Base-by-base conservation (phyloP, 2,888 invertebrate species). In the Acleris laterana region DNA sequence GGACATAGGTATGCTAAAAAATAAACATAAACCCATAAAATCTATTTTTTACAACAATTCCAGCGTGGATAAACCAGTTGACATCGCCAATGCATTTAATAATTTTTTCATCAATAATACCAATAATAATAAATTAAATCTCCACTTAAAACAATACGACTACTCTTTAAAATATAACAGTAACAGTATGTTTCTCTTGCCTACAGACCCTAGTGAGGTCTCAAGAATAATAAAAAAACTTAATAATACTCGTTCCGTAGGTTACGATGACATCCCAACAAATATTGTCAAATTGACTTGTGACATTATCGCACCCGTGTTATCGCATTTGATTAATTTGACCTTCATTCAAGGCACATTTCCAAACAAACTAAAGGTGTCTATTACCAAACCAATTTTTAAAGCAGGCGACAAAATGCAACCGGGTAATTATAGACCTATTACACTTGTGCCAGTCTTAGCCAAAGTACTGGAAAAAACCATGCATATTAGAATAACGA, bases 291-390 rank as follows among this genome's bases (percentile, higher is more conserved):
- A 52, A 20, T 28, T 28, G 7, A 52, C n/a, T n/a, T 28, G 25
- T n/a, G 28, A 52, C 20, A 28, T 25, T 16, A 52, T 52, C 25
- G 52, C 52, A 5, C 16, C 25, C 5, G 52, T 52, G 2, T 17
- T 52, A n/a, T 52, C 52, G 6, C 52, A 52, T 28, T n/a, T 52
- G 16, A 52, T 52, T 5, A 52, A 52, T n/a, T 7, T 52, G 52
- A 17, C 52, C 17, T 52, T 17, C 5, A 5, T 25, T 1, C 25
- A 5, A 25, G 25, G 5, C 5, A 25, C 25, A 25, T 25, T 25
- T 25, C 9, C 28, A 22, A 20, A 50, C 3, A 50, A 20, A 16
- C 16, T 50, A 22, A 50, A 50, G 7, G 2, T 22, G 2, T 50
- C 48, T 17, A 48, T 48, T 25, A 25, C 25, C 5, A 28, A 52